Evolutionary conservation across 1,140 invertebrate species (phyloP).

Genomic region (Calliphora vicina): DNA sequence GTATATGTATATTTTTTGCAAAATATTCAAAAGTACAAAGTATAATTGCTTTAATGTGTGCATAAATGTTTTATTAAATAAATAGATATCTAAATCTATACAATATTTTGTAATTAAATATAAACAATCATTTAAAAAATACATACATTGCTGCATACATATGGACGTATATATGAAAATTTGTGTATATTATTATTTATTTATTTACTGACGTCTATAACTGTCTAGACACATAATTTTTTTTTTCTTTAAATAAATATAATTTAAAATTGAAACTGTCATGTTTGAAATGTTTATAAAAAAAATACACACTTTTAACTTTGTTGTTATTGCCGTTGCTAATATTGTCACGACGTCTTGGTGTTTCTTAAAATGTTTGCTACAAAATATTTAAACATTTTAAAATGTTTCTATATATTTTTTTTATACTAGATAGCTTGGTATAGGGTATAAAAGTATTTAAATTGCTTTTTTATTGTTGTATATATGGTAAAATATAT

Average conservation of each 20-base stretch:
- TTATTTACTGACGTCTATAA: slow-evolving; percentile 25
- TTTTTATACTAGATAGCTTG: background rate
- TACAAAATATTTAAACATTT: background rate
- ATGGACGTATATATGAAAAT: no score
- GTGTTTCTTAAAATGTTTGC: background rate
- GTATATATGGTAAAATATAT: no score
- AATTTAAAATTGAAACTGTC: background rate
- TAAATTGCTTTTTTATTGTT: background rate
- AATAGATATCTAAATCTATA: no score
- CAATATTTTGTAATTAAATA: background rate
- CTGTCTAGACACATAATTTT: slow-evolving; percentile 21
- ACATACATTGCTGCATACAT: background rate
- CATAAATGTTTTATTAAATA: no score
- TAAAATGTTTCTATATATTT: background rate
- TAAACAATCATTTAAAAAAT: background rate
- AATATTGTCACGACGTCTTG: no score
- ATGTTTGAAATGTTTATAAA: background rate
- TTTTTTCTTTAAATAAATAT: background rate
- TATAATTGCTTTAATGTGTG: no score
- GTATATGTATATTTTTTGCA: no score
- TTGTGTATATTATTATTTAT: background rate
- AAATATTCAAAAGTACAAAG: no score
- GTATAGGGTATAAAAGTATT: background rate
- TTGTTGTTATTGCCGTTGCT: no score
- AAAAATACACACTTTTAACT: no score